Conservation (phyloP, 2,113 vertebrate species). For the Tyto alba region DNA sequence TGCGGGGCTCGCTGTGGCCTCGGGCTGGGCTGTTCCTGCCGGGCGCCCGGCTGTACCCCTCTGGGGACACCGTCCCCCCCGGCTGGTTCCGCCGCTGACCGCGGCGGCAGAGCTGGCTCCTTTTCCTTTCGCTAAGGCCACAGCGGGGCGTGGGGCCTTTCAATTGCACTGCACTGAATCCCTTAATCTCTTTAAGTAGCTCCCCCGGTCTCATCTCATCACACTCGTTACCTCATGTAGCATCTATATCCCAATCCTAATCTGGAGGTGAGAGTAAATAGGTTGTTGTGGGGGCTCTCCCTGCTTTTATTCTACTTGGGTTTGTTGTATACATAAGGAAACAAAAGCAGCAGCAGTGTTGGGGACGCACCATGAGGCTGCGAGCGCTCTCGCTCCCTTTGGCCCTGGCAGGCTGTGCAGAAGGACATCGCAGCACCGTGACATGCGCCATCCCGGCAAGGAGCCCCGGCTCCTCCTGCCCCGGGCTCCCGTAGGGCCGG, state of each 20-base stretch:
- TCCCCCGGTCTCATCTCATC: neutral
- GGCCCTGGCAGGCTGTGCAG: neutral
- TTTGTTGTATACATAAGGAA: neutral
- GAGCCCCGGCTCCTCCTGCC: neutral
- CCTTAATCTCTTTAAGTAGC: neutral
- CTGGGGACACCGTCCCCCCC: neutral
- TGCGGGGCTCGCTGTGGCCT: too few species aligned
- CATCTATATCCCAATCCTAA: neutral
- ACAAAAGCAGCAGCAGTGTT: too few species aligned
- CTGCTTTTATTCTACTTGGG: neutral
- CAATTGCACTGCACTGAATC: neutral
- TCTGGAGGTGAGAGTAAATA: neutral
- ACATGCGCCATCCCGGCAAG: accelerated
- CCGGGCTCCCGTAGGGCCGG: accelerated
- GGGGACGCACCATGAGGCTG: neutral
- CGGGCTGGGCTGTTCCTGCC: neutral
- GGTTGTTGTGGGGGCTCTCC: neutral
- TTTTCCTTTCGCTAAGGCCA: too few species aligned
- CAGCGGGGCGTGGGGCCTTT: neutral
- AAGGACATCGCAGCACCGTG: accelerated
- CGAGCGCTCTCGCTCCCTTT: accelerated
- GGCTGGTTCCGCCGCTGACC: neutral
- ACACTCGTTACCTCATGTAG: neutral
- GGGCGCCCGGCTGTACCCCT: neutral
- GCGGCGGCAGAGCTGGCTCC: neutral